Conservation (phyloP, 2,113 vertebrate genomes). For the Cyprinodon tularosa region DNA sequence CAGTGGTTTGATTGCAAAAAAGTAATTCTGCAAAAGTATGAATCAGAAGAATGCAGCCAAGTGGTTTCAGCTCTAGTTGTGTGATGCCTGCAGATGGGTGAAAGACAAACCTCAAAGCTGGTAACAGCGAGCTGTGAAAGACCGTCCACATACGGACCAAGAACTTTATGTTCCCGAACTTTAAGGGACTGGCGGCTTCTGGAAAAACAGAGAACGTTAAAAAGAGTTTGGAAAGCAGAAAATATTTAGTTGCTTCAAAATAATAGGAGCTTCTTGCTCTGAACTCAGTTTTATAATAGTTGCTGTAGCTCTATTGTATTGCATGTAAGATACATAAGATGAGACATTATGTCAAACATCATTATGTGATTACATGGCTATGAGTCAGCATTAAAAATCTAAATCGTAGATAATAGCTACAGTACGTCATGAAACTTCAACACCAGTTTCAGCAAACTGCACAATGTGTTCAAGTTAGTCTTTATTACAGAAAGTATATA, state of each 20-base stretch:
- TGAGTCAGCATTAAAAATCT: neutral
- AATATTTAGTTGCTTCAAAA: neutral
- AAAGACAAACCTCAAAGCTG: slow-evolving; percentile 88
- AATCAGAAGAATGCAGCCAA: neutral
- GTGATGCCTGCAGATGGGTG: slow-evolving; percentile 5
- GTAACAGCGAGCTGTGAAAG: slow-evolving; percentile 96
- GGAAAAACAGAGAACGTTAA: neutral
- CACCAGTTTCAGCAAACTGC: neutral
- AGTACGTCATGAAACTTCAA: neutral
- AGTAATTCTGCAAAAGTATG: neutral
- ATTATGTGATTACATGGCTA: neutral
- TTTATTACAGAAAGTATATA: neutral
- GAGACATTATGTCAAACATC: neutral
- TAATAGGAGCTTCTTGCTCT: neutral
- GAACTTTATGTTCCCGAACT: slow-evolving; percentile 96
- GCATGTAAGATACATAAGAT: neutral
- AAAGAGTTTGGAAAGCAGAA: neutral
- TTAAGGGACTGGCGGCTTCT: slow-evolving; percentile 95
- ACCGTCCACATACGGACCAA: slow-evolving; percentile 96
- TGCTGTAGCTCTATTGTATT: neutral
- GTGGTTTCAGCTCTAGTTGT: neutral
- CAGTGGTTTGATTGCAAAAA: neutral
- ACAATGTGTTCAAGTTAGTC: neutral
- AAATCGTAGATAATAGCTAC: neutral
- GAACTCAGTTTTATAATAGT: neutral